phyloP scores from a whole-genome alignment of 2,797 vertebrate species.

The Alauda arvensis region DNA sequence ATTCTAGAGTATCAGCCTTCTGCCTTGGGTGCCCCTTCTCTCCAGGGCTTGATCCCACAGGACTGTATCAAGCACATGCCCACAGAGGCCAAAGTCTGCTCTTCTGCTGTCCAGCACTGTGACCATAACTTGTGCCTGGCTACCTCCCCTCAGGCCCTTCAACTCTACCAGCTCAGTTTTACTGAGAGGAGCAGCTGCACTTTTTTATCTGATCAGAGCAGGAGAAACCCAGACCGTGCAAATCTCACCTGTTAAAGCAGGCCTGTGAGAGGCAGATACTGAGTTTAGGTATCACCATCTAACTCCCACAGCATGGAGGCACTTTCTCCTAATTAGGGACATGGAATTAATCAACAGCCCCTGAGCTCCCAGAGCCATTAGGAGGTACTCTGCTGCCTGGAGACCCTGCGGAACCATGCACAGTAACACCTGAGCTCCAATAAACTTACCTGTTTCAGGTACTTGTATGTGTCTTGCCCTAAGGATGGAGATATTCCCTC shows the following conservation, averaged over 20 bases:
- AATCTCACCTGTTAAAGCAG: neutral
- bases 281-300: neutral
- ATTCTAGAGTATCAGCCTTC: neutral
- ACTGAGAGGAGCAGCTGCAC: neutral
- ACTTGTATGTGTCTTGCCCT: neutral
- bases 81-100: neutral
- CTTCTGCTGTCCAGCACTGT: accelerated
- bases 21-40: neutral
- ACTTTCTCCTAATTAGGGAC: neutral
- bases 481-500: neutral
- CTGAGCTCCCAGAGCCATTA: neutral
- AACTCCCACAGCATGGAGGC: neutral
- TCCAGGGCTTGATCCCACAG: neutral
- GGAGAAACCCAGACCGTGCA: neutral
- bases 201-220: neutral
- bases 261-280: neutral
- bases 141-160: neutral
- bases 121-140: neutral
- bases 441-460: neutral
- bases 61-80: neutral
- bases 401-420: accelerated
- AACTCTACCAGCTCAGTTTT: neutral
- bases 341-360: neutral
- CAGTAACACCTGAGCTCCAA: neutral
- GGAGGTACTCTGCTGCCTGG: neutral